These are phyloP conservation scores for Melanotaenia pygmaea DNA, from an alignment of 2,797 vertebrate genomes.

Conservation along the genomic window DNA sequence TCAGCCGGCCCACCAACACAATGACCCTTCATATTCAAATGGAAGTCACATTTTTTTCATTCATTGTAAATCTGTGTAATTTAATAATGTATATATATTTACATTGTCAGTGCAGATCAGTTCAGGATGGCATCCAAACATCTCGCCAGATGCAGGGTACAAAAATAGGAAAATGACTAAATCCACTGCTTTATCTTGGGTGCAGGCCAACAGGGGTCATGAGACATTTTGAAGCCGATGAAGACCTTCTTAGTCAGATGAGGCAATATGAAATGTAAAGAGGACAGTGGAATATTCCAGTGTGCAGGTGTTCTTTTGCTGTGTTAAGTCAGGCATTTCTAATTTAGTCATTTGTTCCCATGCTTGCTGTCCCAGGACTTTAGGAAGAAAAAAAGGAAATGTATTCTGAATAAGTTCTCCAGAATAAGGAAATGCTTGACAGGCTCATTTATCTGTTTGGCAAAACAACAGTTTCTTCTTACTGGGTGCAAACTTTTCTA, in stretches of 20 bases:
- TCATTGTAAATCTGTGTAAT: conserved; percentile 64
- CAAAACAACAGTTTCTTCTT: conserved; percentile 36
- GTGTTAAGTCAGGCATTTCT: conserved; percentile 57
- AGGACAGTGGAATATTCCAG: conserved; percentile 54
- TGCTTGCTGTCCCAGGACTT: conserved; percentile 50
- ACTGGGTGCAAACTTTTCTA: conserved; percentile 43
- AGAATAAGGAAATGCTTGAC: conserved; percentile 33
- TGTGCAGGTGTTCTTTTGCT: conserved; percentile 52
- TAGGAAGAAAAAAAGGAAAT: conserved; percentile 51
- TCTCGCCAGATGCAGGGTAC: conserved; percentile 62
- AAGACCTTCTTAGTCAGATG: conserved; percentile 46
- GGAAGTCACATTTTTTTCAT: conserved; percentile 34
- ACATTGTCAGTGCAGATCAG: conserved; percentile 42
- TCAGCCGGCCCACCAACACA: conserved; percentile 38
- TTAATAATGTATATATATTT: conserved; percentile 57
- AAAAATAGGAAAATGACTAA: conserved; percentile 75
- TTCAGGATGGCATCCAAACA: conserved; percentile 38
- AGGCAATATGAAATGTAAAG: conserved; percentile 52
- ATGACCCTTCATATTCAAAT: conserved; percentile 33
- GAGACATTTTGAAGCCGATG: conserved; percentile 49
- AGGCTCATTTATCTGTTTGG: conserved; percentile 44
- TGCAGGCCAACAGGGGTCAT: conserved; percentile 49
- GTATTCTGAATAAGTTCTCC: conserved; percentile 36
- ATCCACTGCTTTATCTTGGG: conserved; percentile 49
- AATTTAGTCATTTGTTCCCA: conserved; percentile 52